Base-by-base conservation (phyloP, 2,888 invertebrate genomes). In the Siphlonurus alternatus region DNA sequence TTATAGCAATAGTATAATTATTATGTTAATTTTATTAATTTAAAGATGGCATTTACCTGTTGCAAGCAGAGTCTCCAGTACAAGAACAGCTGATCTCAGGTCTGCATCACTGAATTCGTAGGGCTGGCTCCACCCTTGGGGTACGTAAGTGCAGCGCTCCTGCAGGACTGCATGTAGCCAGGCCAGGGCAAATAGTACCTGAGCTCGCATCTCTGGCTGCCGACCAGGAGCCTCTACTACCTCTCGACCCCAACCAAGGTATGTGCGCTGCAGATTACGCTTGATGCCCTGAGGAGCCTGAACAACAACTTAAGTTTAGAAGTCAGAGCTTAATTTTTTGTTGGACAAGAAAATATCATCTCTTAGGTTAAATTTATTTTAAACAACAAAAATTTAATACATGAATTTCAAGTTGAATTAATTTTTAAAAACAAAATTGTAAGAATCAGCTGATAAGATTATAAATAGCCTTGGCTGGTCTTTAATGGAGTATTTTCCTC, bases 101-200 rank as follows among this genome's bases (percentile, higher is more conserved):
- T 94, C 94, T 0, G 87, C 81, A 70, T 87, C 85, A 63, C 86
- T 88, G 76, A 94, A 94, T 72, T 94, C 93, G 75, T 95, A 94
- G 73, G 84, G 84, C 72, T 88, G 89, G 1, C 88, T 87, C 93
- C 93, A 94, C 0, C 93, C 89, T 80, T 93, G 91, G 1, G 95
- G 95, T 69, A 95, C 89, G 74, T 87, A 98, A 63, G 87, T 89
- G 65, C 97, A 81, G 54, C 99, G 81, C 76, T 99, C 98, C 74
- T 90, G 89, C 63, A 94, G 80, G 18, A 96, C 80, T 1, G 97
- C 93, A 74, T 97, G 95, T 64, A 92, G 80, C 81, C 90, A 88
- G 67, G 94, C 87, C 19, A 96, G 77, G 3, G 89, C 85, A 70
- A 97, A 85, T 65, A 88, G 73, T 1, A 82, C 77, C 70, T 81